These are phyloP conservation scores for Magallana nippona DNA, from an alignment of 2,888 invertebrate genomes.

Conservation along the genomic window DNA sequence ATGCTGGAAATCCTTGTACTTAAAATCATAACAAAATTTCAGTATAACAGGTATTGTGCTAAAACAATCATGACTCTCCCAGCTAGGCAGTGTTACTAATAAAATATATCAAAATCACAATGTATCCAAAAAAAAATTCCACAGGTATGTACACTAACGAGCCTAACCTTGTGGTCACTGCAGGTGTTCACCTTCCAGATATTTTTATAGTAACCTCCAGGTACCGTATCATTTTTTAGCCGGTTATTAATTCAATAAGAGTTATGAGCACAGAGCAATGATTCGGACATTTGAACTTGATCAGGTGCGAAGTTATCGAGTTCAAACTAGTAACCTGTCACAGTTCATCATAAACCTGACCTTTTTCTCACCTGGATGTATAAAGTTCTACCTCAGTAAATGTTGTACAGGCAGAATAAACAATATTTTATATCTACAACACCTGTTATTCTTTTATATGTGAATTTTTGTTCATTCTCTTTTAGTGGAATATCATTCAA, in stretches of 20 bases:
- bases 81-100: too few species aligned
- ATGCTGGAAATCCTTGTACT: too few species aligned
- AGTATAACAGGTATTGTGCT: too few species aligned
- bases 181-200: neutral
- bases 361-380: slow-evolving; percentile 3
- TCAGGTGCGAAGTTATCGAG: slow-evolving; percentile 15
- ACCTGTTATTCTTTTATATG: neutral
- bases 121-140: too few species aligned
- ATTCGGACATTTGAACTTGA: slow-evolving; percentile 6
- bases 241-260: slow-evolving; percentile 1
- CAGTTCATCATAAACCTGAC: slow-evolving; percentile 13
- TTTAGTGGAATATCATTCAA: too few species aligned
- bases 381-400: neutral
- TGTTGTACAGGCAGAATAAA: neutral
- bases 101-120: too few species aligned
- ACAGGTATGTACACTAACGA: neutral
- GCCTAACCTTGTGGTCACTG: neutral
- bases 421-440: neutral
- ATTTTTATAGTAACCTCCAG: neutral
- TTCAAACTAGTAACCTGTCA: slow-evolving; percentile 14
- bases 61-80: too few species aligned
- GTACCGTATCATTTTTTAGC: neutral
- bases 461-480: too few species aligned
- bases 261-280: neutral
- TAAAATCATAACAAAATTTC: too few species aligned